Percentiles rank a stretch among this genome's conserved stretches.
Conservation (phyloP, 1,140 invertebrate species). For the Hylaeus volcanicus region DNA sequence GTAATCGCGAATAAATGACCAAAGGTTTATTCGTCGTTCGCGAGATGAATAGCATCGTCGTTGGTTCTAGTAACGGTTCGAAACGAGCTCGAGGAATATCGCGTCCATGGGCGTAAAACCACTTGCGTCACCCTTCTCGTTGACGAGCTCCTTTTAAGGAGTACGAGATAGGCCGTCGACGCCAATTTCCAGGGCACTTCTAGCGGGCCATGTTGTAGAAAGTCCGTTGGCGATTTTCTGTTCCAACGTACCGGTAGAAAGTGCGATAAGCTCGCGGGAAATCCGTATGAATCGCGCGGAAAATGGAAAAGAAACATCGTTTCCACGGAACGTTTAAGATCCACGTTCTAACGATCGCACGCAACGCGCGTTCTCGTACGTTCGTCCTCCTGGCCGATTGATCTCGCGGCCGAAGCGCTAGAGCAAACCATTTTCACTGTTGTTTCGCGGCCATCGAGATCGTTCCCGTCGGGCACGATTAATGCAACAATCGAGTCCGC, state of each 20-base stretch:
- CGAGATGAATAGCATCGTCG: no score
- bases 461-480: background rate
- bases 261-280: conserved; percentile 33
- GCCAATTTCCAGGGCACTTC: background rate
- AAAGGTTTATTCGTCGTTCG: no score
- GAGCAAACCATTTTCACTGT: background rate
- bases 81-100: background rate
- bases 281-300: conserved; percentile 8
- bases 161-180: background rate
- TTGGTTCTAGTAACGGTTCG: background rate
- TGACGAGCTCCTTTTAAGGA: background rate
- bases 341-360: background rate
- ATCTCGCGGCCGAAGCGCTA: background rate
- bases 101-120: background rate
- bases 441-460: background rate
- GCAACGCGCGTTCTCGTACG: background rate
- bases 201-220: conserved; percentile 51
- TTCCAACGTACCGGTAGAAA: conserved; percentile 53
- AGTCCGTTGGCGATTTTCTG: conserved; percentile 51
- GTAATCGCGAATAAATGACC: no score
- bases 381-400: background rate
- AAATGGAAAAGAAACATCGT: conserved; percentile 26
- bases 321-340: conserved; percentile 14
- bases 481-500: background rate
- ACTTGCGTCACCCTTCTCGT: background rate